Evolutionary conservation across 2,113 vertebrate species (phyloP).

Genomic region (Apodemus speciosus): DNA sequence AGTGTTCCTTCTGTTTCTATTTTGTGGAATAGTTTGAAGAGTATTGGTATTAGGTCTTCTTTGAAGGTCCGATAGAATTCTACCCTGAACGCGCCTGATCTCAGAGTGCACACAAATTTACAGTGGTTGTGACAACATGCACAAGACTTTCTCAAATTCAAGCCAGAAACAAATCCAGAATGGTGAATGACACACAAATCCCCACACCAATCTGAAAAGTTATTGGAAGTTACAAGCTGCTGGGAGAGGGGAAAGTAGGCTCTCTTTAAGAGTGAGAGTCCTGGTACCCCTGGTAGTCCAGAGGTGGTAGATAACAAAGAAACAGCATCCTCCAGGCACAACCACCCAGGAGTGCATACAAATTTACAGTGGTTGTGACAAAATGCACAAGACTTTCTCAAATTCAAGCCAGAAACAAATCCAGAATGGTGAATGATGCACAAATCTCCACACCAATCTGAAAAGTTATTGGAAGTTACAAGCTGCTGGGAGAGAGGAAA

Average conservation of each 20-base stretch:
- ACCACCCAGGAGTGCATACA: accelerated
- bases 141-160: not conserved
- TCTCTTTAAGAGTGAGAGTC: not conserved
- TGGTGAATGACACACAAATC: not conserved
- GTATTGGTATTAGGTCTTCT: too few species aligned
- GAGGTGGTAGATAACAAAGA: not conserved
- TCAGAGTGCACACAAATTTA: too few species aligned
- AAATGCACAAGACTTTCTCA: not conserved
- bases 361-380: not conserved
- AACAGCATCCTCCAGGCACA: not conserved
- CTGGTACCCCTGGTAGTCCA: not conserved
- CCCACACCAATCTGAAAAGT: not conserved
- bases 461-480: not conserved
- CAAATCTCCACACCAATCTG: not conserved
- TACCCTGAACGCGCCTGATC: too few species aligned
- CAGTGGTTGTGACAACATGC: not conserved
- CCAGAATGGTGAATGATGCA: not conserved
- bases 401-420: not conserved
- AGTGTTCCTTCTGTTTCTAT: too few species aligned
- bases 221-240: not conserved
- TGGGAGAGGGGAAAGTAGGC: not conserved
- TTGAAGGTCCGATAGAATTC: too few species aligned
- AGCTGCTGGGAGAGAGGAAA: not conserved
- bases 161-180: not conserved
- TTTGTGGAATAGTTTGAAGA: too few species aligned